Evolutionary conservation across 2,888 invertebrate genomes (phyloP).

Genomic region (Drosophila bunnanda): DNA sequence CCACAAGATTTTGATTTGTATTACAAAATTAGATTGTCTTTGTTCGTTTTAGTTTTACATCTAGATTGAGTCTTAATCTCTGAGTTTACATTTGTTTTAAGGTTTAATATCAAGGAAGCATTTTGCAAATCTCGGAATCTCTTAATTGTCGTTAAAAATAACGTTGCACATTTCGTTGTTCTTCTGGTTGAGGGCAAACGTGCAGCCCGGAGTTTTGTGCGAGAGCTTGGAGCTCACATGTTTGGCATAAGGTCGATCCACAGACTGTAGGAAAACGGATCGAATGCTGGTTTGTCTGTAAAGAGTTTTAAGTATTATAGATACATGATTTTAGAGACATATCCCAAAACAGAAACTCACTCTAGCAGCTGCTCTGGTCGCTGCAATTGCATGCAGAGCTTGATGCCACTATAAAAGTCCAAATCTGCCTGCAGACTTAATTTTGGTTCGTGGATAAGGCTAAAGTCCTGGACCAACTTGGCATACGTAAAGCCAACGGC

Average conservation of each 20-base stretch:
- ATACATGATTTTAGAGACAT: no score
- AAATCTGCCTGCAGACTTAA: slow-evolving; percentile 90
- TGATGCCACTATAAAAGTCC: slow-evolving; percentile 90
- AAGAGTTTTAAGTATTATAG: background rate
- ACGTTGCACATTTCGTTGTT: slow-evolving; percentile 91
- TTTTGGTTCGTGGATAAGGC: slow-evolving; percentile 88
- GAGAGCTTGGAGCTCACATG: slow-evolving; percentile 84
- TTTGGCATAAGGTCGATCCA: slow-evolving; percentile 67
- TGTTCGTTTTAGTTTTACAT: slow-evolving; percentile 40
- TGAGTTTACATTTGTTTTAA: slow-evolving; percentile 11
- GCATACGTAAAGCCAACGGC: slow-evolving; percentile 88
- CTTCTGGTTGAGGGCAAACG: slow-evolving; percentile 90
- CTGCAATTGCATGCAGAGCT: slow-evolving; percentile 90
- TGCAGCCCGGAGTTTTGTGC: slow-evolving; percentile 87
- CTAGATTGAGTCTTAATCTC: slow-evolving; percentile 44
- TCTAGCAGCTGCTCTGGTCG: slow-evolving; percentile 88
- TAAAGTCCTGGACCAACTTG: slow-evolving; percentile 88
- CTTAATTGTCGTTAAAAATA: slow-evolving; percentile 60
- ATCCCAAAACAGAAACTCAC: slow-evolving; percentile 84
- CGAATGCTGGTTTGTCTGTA: slow-evolving; percentile 88
- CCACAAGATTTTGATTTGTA: background rate
- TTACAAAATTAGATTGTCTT: slow-evolving; percentile 34
- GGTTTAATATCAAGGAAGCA: slow-evolving; percentile 22
- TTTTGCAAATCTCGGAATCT: slow-evolving; percentile 25
- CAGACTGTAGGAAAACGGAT: slow-evolving; percentile 87